Evolutionary conservation across 2,888 invertebrate species (phyloP), one percentile per base, ranked within the genome.

Genomic region (Lutraria lutraria): DNA sequence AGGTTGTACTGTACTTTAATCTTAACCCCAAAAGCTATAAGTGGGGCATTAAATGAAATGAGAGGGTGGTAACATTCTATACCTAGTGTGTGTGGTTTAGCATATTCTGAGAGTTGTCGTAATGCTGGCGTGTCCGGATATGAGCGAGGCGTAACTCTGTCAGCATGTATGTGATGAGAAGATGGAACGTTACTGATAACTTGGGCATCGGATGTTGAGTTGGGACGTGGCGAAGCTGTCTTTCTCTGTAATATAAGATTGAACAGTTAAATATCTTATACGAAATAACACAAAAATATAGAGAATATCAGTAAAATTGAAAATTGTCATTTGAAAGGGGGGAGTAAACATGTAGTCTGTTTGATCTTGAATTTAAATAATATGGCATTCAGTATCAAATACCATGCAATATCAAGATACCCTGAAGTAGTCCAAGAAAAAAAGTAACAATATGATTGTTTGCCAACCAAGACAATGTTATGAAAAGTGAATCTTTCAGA

Each of bases 41-140:
- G n/a, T n/a, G n/a, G n/a, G n/a, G n/a, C n/a, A n/a, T n/a, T n/a
- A n/a, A n/a, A n/a, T n/a, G n/a, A n/a, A n/a, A n/a, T n/a, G n/a
- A n/a, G n/a, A n/a, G n/a, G n/a, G n/a, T n/a, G n/a, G n/a, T n/a
- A n/a, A n/a, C n/a, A 43, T 43, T 43, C 43, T 43, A 31, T 93
- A 95, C 95, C 95, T 86, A 95, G 85, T 15, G 94, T 98, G 96
- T 99, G 99, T 0, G 99, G 99, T 93, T 99, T 97, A 13, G 99
- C 99, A 96, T 99, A 99, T 96, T 99, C 99, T 98, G 97, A 97
- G 16, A 99, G 97, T 96, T 99, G 99, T 68, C 99, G 97, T 90
- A 99, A 97, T 1, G 99, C 99, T 0, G 99, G 99, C 0, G 99
- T 99, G 96, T 99, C 99, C 2, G 98, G 98, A 96, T 98, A 99